Evolutionary conservation across 2,113 vertebrate genomes (phyloP).

Genomic region (Ornithorhynchus anatinus): DNA sequence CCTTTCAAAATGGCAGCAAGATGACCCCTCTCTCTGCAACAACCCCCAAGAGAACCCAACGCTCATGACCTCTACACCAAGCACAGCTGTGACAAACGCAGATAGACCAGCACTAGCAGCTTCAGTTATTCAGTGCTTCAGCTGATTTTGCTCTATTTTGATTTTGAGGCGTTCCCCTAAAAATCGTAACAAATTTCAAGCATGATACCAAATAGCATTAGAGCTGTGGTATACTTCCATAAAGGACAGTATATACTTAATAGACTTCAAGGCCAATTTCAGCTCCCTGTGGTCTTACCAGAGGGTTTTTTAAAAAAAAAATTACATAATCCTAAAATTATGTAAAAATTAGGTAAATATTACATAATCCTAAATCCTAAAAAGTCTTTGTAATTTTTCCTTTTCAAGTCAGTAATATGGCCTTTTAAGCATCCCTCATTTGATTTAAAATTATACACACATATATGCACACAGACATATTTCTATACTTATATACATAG

Average conservation of each 20-base stretch:
- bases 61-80: neutral
- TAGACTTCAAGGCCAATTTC: conserved; percentile 36
- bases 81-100: neutral
- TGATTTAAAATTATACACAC: conserved; percentile 59
- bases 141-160: conserved; percentile 26
- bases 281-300: neutral
- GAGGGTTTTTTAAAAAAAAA: conserved; percentile 13
- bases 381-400: no score
- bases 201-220: conserved; percentile 20
- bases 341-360: conserved; percentile 6
- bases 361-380: no score
- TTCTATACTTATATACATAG: conserved; percentile 19
- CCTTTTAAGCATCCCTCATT: conserved; percentile 32
- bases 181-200: conserved; percentile 36
- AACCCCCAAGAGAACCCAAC: neutral
- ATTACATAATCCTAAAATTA: conserved; percentile 6
- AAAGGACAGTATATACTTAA: conserved; percentile 15
- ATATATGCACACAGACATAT: conserved; percentile 46
- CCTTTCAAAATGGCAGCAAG: neutral
- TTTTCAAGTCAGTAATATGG: neutral
- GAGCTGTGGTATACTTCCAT: neutral
- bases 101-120: conserved; percentile 13
- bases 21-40: neutral
- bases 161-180: conserved; percentile 38
- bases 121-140: conserved; percentile 36